Evolutionary conservation across 2,113 vertebrate species (phyloP).

Genomic region (Pelecanus crispus): DNA sequence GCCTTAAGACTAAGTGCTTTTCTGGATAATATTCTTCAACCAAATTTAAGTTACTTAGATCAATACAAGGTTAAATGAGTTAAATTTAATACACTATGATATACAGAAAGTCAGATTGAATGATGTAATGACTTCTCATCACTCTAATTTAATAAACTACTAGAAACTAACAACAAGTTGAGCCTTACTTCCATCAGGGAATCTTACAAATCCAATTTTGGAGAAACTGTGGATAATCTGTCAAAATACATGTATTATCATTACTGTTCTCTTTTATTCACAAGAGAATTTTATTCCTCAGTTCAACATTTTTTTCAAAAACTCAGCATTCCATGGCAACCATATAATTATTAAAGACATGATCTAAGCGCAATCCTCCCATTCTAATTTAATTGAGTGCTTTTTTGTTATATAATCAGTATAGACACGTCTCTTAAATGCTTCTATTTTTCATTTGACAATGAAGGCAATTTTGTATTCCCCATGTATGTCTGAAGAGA

Average conservation of each 20-base stretch:
- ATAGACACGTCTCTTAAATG: not conserved
- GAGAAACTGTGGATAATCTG: not conserved
- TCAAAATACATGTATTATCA: not conserved
- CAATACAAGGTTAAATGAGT: not conserved
- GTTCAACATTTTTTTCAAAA: not conserved
- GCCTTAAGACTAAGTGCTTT: not conserved
- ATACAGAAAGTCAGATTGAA: not conserved
- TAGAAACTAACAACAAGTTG: not conserved
- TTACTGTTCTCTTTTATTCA: not conserved
- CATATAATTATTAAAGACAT: not conserved
- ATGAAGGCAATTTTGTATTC: not conserved
- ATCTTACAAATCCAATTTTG: not conserved
- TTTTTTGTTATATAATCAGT: not conserved
- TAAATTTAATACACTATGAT: not conserved
- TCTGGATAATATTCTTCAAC: not conserved
- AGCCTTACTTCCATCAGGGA: not conserved
- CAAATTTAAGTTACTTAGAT: not conserved
- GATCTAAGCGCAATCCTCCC: not conserved
- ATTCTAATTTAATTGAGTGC: not conserved
- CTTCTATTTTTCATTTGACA: slow-evolving; percentile 11
- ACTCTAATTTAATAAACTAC: not conserved
- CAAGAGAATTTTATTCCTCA: not conserved
- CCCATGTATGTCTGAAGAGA: not conserved
- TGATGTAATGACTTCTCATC: not conserved
- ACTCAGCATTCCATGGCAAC: not conserved